Evolutionary conservation across 30 jellyfish, hydroid and myxozoan genomes (phyloP), one percentile per base, ranked within the genome.

Genomic region (Nemopilema nomurai): DNA sequence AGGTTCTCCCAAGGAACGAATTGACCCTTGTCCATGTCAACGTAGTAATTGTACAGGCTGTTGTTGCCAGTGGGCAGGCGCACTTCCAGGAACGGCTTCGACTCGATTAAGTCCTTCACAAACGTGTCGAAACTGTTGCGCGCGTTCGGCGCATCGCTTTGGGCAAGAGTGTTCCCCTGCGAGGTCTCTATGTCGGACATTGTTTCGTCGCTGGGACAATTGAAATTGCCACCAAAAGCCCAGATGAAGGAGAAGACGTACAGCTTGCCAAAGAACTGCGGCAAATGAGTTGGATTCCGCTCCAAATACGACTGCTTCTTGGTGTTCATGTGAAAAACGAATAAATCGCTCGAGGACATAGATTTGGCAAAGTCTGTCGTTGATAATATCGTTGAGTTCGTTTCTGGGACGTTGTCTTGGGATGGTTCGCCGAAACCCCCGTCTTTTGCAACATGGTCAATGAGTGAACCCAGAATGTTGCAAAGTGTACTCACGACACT

Each of bases 201-300:
- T 22, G 92, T 23, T 64, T 92, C 98, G 21, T 92, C 98, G 28
- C 96, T 79, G 30, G 90, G 87, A 76, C 96, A 74, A 77, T 92
- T 76, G 79, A 92, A 87, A 65, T 92, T 90, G 8, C 96, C 96
- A 32, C 96, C 96, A 71, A 92, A 86, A 18, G 98, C 83, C 98
- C 98, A 92, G 51, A 87, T 53, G 77, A 71, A 92, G 1, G 96
- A 87, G 67, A 92, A 92, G 18, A 83, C 82, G 32, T 25, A 92
- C 73, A 92, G 51, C 62, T 87, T 92, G 17, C 82, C 85, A 76
- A 92, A 66, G 4, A 92, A 49, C 73, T 74, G 89, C 49, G 85
- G 80, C 18, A 90, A 33, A 8, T 76, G 85, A 0, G 81, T 41
- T 21, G 97, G 97, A 22, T 90, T 77, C 18, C 68, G 65, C 77